phyloP scores from a whole-genome alignment of 1,140 invertebrate species.

The Hycleus cichorii region DNA sequence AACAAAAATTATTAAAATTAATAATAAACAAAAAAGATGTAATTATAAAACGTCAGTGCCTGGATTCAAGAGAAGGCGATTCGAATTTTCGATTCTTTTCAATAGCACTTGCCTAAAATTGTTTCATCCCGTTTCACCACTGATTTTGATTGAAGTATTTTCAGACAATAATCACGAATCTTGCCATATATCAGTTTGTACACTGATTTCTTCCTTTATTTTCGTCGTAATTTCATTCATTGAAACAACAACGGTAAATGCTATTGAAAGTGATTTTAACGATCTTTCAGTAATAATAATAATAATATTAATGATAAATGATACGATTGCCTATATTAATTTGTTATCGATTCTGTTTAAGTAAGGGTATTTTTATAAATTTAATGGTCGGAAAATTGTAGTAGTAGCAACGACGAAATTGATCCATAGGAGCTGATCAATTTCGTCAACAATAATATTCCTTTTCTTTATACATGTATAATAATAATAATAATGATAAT shows the following conservation, averaged over 20 bases:
- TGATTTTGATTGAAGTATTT: background rate
- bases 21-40: no score
- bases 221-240: background rate
- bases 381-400: no score
- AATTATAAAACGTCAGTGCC: conserved; percentile 26
- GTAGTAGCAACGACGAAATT: no score
- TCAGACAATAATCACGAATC: background rate
- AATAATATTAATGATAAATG: no score
- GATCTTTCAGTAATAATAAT: no score
- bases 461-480: no score
- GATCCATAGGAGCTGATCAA: no score
- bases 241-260: background rate
- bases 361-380: no score
- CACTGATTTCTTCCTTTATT: background rate
- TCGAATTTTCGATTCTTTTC: conserved; percentile 2
- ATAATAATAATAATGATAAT: no score
- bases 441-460: no score
- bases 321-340: no score
- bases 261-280: background rate
- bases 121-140: background rate
- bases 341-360: no score
- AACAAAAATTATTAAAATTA: conserved; percentile 13
- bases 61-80: conserved; percentile 18
- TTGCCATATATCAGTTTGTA: background rate
- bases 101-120: conserved; percentile 4